A percentile compares a stretch with the other conserved stretches of the same genome.
Evolutionary conservation across 2,888 invertebrate genomes (phyloP).

Genomic region (Halictus quadricinctus): DNA sequence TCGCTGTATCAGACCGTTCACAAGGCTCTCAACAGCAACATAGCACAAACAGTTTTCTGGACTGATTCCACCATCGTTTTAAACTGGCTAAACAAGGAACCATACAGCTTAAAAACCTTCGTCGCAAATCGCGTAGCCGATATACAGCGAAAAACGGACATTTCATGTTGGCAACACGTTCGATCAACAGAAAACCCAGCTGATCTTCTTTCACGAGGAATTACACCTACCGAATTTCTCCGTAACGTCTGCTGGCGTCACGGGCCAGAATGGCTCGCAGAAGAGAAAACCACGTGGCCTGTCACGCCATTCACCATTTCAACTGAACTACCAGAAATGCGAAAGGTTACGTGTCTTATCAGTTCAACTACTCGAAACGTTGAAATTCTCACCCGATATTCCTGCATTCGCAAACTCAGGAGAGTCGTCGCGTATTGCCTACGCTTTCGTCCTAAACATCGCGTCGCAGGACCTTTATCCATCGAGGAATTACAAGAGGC

Average conservation of each 20-base stretch:
- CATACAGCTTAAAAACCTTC: neutral
- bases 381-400: neutral
- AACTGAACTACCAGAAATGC: neutral
- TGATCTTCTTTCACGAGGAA: neutral
- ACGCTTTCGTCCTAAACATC: neutral
- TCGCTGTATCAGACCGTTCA: too few species aligned
- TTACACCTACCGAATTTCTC: rapidly evolving
- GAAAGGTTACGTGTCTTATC: neutral
- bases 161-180: neutral
- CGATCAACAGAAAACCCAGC: neutral
- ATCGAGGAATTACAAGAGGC: neutral
- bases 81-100: slow-evolving; percentile 1
- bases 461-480: neutral
- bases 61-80: slow-evolving; percentile 19
- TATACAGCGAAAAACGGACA: neutral
- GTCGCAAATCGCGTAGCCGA: neutral
- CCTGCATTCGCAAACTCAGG: neutral
- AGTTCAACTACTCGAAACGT: too few species aligned
- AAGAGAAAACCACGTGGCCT: neutral
- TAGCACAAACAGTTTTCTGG: neutral
- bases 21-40: too few species aligned
- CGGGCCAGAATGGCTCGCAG: neutral
- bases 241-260: neutral
- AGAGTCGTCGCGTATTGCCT: neutral
- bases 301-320: neutral